Conservation (phyloP, 2,888 invertebrate genomes). For the Melikaiella ostensackeni region DNA sequence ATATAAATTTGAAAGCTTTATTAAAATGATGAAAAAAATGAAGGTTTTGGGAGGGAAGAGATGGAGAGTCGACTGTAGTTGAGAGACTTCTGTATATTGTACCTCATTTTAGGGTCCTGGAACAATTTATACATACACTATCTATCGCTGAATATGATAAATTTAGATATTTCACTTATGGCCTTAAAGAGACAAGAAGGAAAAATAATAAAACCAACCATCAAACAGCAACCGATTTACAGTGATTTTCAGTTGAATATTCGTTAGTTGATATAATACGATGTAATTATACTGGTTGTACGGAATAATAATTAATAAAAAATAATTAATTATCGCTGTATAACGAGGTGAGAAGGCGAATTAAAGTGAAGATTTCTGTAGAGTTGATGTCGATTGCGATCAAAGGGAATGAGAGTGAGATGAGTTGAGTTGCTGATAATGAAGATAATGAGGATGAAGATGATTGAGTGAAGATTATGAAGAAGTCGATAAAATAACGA, state of each 20-base stretch:
- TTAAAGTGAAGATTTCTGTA: conserved; percentile 2
- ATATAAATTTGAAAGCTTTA: neutral
- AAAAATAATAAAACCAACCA: conserved; percentile 47
- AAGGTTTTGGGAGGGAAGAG: conserved; percentile 22
- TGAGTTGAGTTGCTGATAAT: conserved; percentile 38
- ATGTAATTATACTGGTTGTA: conserved; percentile 60
- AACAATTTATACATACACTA: conserved; percentile 64
- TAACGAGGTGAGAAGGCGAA: conserved; percentile 48
- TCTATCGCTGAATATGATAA: conserved; percentile 65
- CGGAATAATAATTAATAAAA: conserved; percentile 51
- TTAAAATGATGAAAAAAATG: conserved; percentile 1
- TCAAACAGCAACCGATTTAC: conserved; percentile 54
- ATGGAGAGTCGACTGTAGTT: conserved; percentile 47
- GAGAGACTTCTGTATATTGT: conserved; percentile 59
- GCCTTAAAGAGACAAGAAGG: conserved; percentile 68
- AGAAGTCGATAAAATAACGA: conserved; percentile 54
- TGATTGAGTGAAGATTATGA: conserved; percentile 54
- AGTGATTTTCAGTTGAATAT: conserved; percentile 58
- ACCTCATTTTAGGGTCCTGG: conserved; percentile 60
- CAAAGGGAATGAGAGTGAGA: conserved; percentile 22
- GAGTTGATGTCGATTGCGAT: conserved; percentile 5
- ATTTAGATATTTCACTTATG: conserved; percentile 73
- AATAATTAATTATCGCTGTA: conserved; percentile 56
- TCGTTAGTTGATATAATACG: conserved; percentile 60
- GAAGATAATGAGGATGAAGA: conserved; percentile 40